Conservation (phyloP, 2,113 vertebrate genomes). For the Probosciger aterrimus region DNA sequence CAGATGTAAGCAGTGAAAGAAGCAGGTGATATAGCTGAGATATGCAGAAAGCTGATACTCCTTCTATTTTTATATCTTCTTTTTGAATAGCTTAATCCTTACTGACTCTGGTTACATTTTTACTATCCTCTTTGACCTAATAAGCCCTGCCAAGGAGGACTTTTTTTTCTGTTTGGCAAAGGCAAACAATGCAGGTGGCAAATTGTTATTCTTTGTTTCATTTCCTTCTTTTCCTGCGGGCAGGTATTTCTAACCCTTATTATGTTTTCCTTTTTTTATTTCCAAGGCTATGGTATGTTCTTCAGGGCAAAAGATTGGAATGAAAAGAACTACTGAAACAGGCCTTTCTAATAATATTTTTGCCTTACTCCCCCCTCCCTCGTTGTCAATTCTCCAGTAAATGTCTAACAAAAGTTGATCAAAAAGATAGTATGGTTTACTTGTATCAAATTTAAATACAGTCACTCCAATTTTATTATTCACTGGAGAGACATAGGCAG, state of each 20-base stretch:
- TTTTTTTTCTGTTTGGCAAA: not conserved
- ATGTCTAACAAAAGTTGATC: not conserved
- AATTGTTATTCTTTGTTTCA: not conserved
- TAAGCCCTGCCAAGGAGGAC: not conserved
- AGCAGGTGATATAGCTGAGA: not conserved
- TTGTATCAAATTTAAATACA: not conserved
- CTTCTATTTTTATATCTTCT: not conserved
- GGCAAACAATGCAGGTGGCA: not conserved
- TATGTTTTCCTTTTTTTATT: not conserved
- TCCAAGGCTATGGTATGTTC: not conserved
- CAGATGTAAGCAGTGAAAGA: not conserved
- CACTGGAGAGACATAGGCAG: not conserved
- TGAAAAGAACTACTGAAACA: not conserved
- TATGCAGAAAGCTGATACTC: not conserved
- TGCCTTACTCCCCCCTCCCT: accelerated
- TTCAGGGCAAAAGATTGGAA: not conserved
- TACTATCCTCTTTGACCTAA: not conserved
- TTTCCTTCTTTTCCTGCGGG: not conserved
- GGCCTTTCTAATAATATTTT: not conserved
- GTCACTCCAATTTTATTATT: not conserved
- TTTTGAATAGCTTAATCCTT: not conserved
- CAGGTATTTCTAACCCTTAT: not conserved
- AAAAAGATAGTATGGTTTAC: not conserved
- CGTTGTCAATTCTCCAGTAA: not conserved
- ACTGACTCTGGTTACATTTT: not conserved